These are phyloP conservation scores for Forbesichthys papilliferus DNA, from an alignment of 2,113 vertebrate genomes.

Conservation along the genomic window DNA sequence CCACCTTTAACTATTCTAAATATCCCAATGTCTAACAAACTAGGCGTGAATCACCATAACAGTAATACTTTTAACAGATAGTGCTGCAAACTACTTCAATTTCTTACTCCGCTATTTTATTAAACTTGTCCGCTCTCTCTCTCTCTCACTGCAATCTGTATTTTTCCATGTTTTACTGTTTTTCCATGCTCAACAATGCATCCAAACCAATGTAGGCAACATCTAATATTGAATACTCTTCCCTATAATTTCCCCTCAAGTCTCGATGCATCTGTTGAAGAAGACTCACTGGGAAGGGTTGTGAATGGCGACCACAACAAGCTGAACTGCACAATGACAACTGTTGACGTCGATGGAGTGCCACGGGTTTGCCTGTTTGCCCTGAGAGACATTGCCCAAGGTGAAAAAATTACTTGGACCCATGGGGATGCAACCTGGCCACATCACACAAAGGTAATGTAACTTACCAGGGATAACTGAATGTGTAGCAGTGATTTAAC, in stretches of 20 bases:
- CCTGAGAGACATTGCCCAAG: not conserved
- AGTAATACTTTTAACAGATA: not conserved
- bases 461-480: not conserved
- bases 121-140: too few species aligned
- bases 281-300: not conserved
- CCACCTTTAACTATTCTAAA: too few species aligned
- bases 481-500: not conserved
- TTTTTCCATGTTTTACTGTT: not conserved
- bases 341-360: not conserved
- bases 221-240: not conserved
- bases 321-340: not conserved
- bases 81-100: not conserved
- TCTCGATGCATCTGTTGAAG: not conserved
- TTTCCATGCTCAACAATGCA: not conserved
- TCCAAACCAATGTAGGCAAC: not conserved
- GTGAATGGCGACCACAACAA: not conserved
- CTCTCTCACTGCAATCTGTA: too few species aligned
- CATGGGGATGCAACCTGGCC: too few species aligned
- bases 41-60: not conserved
- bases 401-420: not conserved
- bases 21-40: not conserved
- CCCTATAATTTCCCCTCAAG: not conserved
- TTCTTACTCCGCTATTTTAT: too few species aligned
- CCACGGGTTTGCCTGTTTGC: not conserved
- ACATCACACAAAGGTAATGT: not conserved